A percentile compares a stretch with the other conserved stretches of the same genome.
These are phyloP conservation scores for Channa striata DNA, from an alignment of 2,797 vertebrate species.

Conservation along the genomic window DNA sequence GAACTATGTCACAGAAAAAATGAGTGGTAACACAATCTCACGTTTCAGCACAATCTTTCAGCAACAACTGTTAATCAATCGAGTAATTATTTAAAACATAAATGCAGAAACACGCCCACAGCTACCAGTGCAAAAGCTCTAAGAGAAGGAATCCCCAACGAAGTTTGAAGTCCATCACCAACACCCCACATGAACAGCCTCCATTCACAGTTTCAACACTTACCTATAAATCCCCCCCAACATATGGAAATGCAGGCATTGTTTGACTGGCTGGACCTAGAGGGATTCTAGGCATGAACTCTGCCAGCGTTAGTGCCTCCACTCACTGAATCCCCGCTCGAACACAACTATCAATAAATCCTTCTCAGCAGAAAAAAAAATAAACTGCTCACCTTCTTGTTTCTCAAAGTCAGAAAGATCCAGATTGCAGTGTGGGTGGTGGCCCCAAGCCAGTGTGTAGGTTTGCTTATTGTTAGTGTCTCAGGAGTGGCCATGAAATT, in stretches of 20 bases:
- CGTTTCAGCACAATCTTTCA: too few species aligned
- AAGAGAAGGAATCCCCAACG: neutral
- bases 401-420: slow-evolving; percentile 3
- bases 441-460: slow-evolving; percentile 1
- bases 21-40: too few species aligned
- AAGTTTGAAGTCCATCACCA: neutral
- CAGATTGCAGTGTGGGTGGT: slow-evolving; percentile 4
- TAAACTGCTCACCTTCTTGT: neutral
- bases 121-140: too few species aligned
- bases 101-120: neutral
- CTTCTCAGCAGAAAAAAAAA: neutral
- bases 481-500: neutral
- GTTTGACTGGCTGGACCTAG: neutral
- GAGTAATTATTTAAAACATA: too few species aligned
- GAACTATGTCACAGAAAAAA: too few species aligned
- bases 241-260: slow-evolving; percentile 4
- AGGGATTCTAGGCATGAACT: slow-evolving; percentile 12
- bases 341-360: slow-evolving; percentile 2
- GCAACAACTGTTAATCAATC: too few species aligned
- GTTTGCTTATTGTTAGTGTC: slow-evolving; percentile 9
- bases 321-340: neutral
- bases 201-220: neutral
- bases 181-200: neutral
- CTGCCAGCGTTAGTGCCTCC: neutral
- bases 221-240: neutral